phyloP scores from a whole-genome alignment of 2,888 invertebrate genomes.

The Tethea ocularis region DNA sequence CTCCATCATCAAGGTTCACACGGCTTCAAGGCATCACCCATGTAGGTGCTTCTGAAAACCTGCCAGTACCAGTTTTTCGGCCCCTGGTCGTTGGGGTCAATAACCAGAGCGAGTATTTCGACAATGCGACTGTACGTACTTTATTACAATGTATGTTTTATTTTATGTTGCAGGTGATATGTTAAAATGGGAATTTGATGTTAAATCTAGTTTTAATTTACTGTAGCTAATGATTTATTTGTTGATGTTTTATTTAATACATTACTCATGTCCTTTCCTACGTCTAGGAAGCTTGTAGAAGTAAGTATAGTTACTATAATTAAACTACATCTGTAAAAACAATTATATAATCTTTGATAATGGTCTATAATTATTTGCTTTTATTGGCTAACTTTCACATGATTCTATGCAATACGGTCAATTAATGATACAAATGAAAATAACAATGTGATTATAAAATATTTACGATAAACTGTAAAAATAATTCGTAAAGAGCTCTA shows the following conservation, averaged over 20 bases:
- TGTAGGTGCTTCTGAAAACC: conserved; percentile 40
- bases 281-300: no score
- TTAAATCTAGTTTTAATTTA: background rate
- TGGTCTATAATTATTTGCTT: no score
- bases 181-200: background rate
- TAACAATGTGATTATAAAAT: background rate
- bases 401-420: no score
- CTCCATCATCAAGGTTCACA: conserved; percentile 11
- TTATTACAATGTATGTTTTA: conserved; percentile 21
- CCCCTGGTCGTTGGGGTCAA: conserved; percentile 56
- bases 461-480: background rate
- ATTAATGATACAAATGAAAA: background rate
- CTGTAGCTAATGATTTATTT: background rate
- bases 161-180: conserved; percentile 5
- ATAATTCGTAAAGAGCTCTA: background rate
- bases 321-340: no score
- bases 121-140: conserved; percentile 47
- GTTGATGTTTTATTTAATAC: background rate
- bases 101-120: conserved; percentile 75
- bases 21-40: conserved; percentile 20
- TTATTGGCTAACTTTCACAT: no score
- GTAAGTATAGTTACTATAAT: no score
- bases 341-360: no score
- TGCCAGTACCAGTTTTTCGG: conserved; percentile 55
- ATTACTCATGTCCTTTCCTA: no score